phyloP scores from a whole-genome alignment of 30 jellyfish, hydroid and myxozoan species.

The Calvadosia cruxmelitensis region DNA sequence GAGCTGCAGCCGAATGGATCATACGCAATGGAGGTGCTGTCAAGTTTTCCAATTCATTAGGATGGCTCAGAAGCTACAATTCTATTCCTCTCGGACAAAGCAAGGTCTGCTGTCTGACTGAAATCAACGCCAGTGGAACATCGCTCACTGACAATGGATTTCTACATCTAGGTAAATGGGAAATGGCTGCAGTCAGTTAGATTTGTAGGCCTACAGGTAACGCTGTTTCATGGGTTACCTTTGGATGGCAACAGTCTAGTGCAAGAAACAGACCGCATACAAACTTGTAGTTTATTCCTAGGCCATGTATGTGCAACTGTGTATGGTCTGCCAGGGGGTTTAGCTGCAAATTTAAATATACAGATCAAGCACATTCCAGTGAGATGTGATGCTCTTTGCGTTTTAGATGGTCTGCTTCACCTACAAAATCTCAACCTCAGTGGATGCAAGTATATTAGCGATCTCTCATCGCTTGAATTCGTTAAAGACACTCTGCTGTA shows the following conservation, averaged over 20 bases:
- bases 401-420: conserved; percentile 64
- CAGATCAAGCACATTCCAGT: too few species aligned
- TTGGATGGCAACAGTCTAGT: neutral
- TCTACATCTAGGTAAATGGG: conserved; percentile 55
- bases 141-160: conserved; percentile 61
- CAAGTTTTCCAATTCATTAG: conserved; percentile 34
- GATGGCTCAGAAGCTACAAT: conserved; percentile 30
- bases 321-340: neutral
- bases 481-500: conserved; percentile 55
- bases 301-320: neutral
- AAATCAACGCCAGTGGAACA: conserved; percentile 41
- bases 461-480: conserved; percentile 32
- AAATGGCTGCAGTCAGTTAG: too few species aligned
- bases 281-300: neutral
- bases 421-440: conserved; percentile 43
- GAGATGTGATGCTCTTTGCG: too few species aligned
- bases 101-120: conserved; percentile 12
- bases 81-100: conserved; percentile 39
- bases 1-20: conserved; percentile 94
- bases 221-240: neutral
- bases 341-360: too few species aligned
- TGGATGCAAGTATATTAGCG: conserved; percentile 45
- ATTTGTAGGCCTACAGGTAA: too few species aligned
- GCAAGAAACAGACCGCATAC: neutral
- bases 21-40: conserved; percentile 77